Evolutionary conservation across 2,888 invertebrate species (phyloP), one percentile per base, ranked within the genome.

Genomic region (Ennomos fuscantarius): DNA sequence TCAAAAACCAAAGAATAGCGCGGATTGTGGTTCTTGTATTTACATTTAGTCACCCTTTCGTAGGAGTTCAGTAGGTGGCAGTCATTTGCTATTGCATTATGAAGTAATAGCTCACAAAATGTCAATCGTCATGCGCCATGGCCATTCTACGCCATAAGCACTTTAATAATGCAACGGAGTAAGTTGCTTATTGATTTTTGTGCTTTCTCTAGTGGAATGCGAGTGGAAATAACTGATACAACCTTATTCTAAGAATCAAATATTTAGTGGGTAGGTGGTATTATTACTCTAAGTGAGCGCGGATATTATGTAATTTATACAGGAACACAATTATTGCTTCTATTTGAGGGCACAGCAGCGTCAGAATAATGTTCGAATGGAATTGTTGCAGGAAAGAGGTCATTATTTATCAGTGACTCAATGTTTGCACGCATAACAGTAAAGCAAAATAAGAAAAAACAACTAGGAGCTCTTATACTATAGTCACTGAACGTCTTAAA

Each of bases 1-100:
- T 42, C 39, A 12, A 13, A 41, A 43, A 32, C 44, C 51, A 39
- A 40, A 51, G 49, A 44, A 41, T 32, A 24, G 53, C 60, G 51
- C 60, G 51, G 67, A 66, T 64, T 72, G 74, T 65, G 72, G 67
- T 75, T 73, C 76, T 76, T 79, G 77, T 81, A 78, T 80, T 78
- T 74, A 77, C 74, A 69, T 68, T 63, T 68, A 72, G 63, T 68
- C 61, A 51, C 63, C 68, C 68, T 70, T 69, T 68, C 69, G 68
- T 65, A 44, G 54, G 65, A 63, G 68, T 53, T 58, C 55, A 67
- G 66, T 71, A 55, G 67, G 58, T 55, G 55, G 51, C 42, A 40
- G 50, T 55, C 55, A 50, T 62, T 60, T 67, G 46, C 58, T 56
- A 66, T 64, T 66, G 73, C 66, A 68, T 70, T 69, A 76, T 60